Evolutionary conservation across 2,113 vertebrate genomes (phyloP).

Genomic region (Isichthys henryi): DNA sequence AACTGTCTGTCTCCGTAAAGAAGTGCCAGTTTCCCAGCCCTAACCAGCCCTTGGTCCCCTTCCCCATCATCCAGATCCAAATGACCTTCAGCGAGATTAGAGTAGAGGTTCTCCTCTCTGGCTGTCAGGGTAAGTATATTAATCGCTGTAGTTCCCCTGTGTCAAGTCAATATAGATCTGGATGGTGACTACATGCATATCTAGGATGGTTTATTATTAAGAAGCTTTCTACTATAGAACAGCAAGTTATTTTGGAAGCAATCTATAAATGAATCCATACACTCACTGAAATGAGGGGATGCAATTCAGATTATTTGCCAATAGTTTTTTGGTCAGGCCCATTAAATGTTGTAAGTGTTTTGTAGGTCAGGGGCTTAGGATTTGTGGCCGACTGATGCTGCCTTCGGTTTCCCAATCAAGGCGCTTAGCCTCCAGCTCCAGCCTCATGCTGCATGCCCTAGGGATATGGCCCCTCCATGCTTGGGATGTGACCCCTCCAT

Average conservation of each 20-base stretch:
- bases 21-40: constrained; percentile 19
- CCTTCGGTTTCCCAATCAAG: not conserved
- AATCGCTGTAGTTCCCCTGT: not conserved
- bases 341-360: not conserved
- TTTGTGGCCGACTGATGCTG: not conserved
- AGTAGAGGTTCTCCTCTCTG: constrained; percentile 60
- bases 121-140: constrained; percentile 61
- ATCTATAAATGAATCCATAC: not conserved
- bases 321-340: not conserved
- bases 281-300: not conserved
- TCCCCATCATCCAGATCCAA: constrained; percentile 62
- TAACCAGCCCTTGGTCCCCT: not conserved
- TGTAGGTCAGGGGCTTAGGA: not conserved
- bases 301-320: not conserved
- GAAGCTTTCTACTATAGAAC: not conserved
- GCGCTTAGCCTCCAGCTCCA: not conserved
- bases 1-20: constrained; percentile 12
- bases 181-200: not conserved
- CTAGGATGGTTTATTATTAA: not conserved
- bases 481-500: not conserved
- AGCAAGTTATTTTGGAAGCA: not conserved
- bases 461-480: not conserved
- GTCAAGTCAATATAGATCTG: not conserved
- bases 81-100: constrained; percentile 76
- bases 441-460: not conserved